Percentiles rank a stretch among this genome's conserved stretches.
phyloP scores from a whole-genome alignment of 2,888 invertebrate genomes.

The Mythimna loreyi region DNA sequence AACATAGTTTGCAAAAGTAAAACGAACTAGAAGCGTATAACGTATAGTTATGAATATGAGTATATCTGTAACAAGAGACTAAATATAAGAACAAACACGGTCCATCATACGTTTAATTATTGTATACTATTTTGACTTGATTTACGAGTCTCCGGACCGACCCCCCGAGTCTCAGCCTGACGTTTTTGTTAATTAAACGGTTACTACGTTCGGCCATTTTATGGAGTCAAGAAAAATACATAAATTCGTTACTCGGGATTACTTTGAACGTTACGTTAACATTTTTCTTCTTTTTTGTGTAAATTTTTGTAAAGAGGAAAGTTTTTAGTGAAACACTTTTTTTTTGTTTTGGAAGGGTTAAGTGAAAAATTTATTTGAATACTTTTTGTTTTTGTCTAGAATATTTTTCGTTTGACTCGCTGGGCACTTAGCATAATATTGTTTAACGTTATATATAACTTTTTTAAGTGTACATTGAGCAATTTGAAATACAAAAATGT shows the following conservation, averaged over 20 bases:
- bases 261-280: constrained; percentile 59
- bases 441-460: background rate
- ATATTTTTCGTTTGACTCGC: background rate
- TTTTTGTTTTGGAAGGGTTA: constrained; percentile 50
- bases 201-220: constrained; percentile 69
- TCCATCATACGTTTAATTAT: constrained; percentile 84
- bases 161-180: constrained; percentile 62
- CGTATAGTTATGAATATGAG: constrained; percentile 30
- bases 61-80: constrained; percentile 43
- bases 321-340: constrained; percentile 46
- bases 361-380: constrained; percentile 33
- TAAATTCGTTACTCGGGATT: constrained; percentile 70
- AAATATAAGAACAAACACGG: constrained; percentile 64
- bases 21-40: background rate
- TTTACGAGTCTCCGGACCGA: constrained; percentile 66
- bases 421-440: constrained; percentile 1
- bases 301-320: constrained; percentile 54
- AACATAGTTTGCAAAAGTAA: background rate
- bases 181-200: constrained; percentile 73
- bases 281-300: constrained; percentile 52
- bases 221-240: constrained; percentile 72
- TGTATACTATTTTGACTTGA: constrained; percentile 77
- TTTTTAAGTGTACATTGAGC: background rate
- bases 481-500: background rate
- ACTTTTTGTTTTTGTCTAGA: constrained; percentile 16